Evolutionary conservation across 2,888 invertebrate species (phyloP).

Genomic region (Helicoverpa assulta): DNA sequence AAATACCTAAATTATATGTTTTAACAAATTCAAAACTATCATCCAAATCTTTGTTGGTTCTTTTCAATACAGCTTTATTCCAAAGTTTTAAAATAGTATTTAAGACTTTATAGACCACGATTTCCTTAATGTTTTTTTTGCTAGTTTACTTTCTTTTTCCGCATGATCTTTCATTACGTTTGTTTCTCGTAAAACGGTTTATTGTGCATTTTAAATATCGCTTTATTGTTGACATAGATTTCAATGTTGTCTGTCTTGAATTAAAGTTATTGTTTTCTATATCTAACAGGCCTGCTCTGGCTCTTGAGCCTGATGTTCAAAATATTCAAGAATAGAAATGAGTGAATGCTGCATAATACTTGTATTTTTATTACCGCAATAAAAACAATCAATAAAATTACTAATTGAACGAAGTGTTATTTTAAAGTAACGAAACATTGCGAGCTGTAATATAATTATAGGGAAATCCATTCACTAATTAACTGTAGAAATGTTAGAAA

Average conservation of each 20-base stretch:
- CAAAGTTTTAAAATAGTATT: constrained; percentile 7
- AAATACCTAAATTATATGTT: too few relatives aligned
- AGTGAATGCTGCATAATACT: too few relatives aligned
- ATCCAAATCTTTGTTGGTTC: too few relatives aligned
- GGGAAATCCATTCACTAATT: constrained; percentile 47
- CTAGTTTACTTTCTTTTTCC: constrained; percentile 54
- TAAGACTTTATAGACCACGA: constrained; percentile 30
- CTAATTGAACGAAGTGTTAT: constrained; percentile 14
- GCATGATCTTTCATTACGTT: constrained; percentile 50
- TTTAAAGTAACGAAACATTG: constrained; percentile 16
- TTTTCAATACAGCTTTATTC: background rate
- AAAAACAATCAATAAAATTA: too few relatives aligned
- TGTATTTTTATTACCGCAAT: too few relatives aligned
- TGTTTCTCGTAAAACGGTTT: constrained; percentile 12
- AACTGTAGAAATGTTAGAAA: constrained; percentile 36
- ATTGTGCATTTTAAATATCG: constrained; percentile 1
- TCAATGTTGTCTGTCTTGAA: too few relatives aligned
- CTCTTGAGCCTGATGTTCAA: too few relatives aligned
- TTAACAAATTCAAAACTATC: too few relatives aligned
- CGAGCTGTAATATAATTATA: constrained; percentile 27
- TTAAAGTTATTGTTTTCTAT: too few relatives aligned
- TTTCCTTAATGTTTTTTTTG: constrained; percentile 31
- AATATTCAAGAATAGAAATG: too few relatives aligned
- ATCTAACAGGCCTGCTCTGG: too few relatives aligned
- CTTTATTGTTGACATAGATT: too few relatives aligned